A percentile compares a stretch with the other conserved stretches of the same genome.
Evolutionary conservation across 2,888 invertebrate genomes (phyloP).

Genomic region (Andrena haemorrhoa): DNA sequence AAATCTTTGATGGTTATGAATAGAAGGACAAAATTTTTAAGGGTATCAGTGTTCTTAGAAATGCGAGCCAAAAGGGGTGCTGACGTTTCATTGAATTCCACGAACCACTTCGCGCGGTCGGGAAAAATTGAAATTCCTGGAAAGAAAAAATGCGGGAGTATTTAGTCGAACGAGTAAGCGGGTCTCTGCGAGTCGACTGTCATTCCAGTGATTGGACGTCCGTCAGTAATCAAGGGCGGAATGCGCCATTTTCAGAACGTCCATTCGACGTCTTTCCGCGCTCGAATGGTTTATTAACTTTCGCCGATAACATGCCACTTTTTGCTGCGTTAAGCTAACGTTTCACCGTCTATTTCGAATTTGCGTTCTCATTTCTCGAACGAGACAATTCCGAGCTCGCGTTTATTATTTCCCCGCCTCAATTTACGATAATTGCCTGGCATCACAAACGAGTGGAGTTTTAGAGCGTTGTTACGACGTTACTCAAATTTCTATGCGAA

Average conservation of each 20-base stretch:
- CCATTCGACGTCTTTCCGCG: conserved; percentile 51
- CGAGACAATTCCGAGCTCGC: background rate
- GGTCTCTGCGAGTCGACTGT: conserved; percentile 65
- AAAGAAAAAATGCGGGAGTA: conserved; percentile 69
- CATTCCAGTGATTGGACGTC: conserved; percentile 73
- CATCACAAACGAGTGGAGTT: background rate
- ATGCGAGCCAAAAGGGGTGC: conserved; percentile 14
- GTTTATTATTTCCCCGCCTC: background rate
- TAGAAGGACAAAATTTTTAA: conserved; percentile 74
- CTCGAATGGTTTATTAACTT: conserved; percentile 71
- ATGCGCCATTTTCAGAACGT: conserved; percentile 69
- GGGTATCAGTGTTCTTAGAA: conserved; percentile 42
- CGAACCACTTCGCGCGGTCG: conserved; percentile 55
- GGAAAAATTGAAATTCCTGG: conserved; percentile 76
- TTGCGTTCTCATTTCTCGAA: conserved; percentile 1
- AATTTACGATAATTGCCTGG: conserved; percentile 16
- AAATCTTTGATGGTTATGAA: conserved; percentile 64
- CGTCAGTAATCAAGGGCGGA: conserved; percentile 71
- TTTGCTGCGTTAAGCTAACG: conserved; percentile 8
- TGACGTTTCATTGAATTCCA: conserved; percentile 54
- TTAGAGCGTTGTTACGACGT: background rate
- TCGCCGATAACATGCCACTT: conserved; percentile 60
- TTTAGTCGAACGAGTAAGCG: conserved; percentile 49
- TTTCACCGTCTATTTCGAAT: conserved; percentile 13
- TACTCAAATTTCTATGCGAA: conserved; percentile 16